phyloP scores from a whole-genome alignment of 2,797 vertebrate species.

The Graptemys geographica region DNA sequence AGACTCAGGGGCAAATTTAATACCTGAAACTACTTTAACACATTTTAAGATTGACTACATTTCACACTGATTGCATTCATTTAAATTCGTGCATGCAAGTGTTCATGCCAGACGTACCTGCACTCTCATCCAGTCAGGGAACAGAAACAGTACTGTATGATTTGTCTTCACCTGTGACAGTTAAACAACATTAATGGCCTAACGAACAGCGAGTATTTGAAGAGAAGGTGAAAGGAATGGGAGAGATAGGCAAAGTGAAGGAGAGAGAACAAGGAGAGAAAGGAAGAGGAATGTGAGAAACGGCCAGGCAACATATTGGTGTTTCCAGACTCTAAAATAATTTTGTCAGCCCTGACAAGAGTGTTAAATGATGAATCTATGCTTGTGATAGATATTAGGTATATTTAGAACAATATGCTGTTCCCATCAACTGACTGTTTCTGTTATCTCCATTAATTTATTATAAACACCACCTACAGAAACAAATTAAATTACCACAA shows the following conservation, averaged over 20 bases:
- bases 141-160: neutral
- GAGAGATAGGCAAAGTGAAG: neutral
- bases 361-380: neutral
- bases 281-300: neutral
- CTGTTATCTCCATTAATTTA: neutral
- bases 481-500: no score
- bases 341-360: neutral
- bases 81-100: neutral
- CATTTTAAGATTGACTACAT: neutral
- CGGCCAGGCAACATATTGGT: neutral
- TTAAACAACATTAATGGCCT: neutral
- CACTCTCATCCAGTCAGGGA: conserved; percentile 3
- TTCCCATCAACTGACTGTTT: neutral
- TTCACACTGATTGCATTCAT: neutral
- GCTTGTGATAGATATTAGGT: neutral
- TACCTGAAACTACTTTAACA: neutral
- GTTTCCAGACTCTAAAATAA: neutral
- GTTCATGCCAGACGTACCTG: neutral
- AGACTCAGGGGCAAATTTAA: neutral
- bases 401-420: neutral
- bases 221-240: neutral
- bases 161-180: neutral
- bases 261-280: neutral
- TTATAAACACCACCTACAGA: no score
- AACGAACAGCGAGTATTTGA: neutral